Evolutionary conservation across 2,113 vertebrate species (phyloP).

Genomic region (Sylvia atricapilla): DNA sequence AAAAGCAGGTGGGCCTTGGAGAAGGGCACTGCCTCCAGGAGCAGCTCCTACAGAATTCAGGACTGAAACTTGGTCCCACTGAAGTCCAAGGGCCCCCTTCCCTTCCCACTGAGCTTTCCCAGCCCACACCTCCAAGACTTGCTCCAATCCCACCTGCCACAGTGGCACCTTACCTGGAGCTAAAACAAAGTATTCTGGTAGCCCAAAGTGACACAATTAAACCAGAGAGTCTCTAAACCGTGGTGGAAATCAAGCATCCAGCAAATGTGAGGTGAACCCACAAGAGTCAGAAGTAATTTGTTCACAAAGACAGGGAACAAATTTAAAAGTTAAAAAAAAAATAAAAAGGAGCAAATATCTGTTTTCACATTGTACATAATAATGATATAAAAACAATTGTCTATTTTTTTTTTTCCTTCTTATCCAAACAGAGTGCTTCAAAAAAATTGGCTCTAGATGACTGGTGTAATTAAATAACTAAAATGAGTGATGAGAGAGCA

Average conservation of each 20-base stretch:
- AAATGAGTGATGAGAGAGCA: constrained; percentile 74
- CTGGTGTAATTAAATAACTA: constrained; percentile 78
- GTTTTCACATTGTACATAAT: constrained; percentile 87
- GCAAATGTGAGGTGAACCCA: constrained; percentile 80
- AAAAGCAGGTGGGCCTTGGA: background rate
- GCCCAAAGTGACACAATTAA: constrained; percentile 76
- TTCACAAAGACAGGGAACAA: constrained; percentile 85
- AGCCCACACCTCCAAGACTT: background rate
- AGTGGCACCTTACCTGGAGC: constrained; percentile 84
- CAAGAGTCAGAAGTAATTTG: constrained; percentile 76
- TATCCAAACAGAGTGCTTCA: constrained; percentile 90
- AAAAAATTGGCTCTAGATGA: constrained; percentile 86
- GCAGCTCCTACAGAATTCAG: accelerated
- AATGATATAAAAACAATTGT: constrained; percentile 84
- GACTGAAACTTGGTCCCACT: background rate
- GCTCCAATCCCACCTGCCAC: constrained; percentile 36
- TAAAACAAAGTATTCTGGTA: constrained; percentile 91
- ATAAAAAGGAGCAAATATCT: constrained; percentile 67
- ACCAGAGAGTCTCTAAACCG: constrained; percentile 66
- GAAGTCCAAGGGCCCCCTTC: background rate
- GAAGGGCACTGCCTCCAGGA: background rate
- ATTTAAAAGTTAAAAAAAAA: constrained; percentile 61
- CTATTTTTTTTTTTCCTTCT: constrained; percentile 68
- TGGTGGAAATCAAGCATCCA: constrained; percentile 77
- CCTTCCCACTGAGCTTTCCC: background rate